These are phyloP conservation scores for Leuctra nigra DNA, from an alignment of 2,888 invertebrate genomes.

Conservation along the genomic window DNA sequence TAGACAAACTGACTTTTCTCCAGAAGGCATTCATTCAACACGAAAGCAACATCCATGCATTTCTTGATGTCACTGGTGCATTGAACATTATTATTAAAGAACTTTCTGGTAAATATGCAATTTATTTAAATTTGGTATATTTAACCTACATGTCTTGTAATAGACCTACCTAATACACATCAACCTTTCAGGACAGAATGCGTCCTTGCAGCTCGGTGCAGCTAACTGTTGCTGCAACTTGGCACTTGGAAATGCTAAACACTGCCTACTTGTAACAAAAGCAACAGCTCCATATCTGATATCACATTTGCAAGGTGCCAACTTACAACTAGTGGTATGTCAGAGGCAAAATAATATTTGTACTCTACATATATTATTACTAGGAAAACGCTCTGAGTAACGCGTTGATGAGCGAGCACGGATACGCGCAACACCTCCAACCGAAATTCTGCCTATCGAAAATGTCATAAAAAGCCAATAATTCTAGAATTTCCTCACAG, in stretches of 20 bases:
- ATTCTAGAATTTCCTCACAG: no score
- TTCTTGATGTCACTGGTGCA: conserved; percentile 41
- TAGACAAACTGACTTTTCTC: conserved; percentile 37
- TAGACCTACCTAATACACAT: neutral
- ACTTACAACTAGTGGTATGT: conserved; percentile 31
- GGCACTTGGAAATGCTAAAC: conserved; percentile 44
- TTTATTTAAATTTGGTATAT: no score
- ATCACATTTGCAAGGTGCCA: conserved; percentile 38
- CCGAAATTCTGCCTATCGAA: no score
- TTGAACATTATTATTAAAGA: conserved; percentile 47
- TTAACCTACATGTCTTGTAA: no score
- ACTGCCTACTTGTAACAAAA: conserved; percentile 42
- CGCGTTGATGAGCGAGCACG: no score
- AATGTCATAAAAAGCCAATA: no score
- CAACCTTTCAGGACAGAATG: conserved; percentile 39
- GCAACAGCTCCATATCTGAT: conserved; percentile 46
- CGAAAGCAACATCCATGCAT: conserved; percentile 38
- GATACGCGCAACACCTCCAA: no score
- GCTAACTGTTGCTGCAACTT: conserved; percentile 51
- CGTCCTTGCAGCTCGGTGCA: conserved; percentile 45
- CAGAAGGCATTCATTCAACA: conserved; percentile 43
- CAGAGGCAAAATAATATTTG: neutral
- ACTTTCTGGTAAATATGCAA: conserved; percentile 39
- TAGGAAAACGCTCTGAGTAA: no score
- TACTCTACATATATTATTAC: neutral